Evolutionary conservation across 2,797 vertebrate genomes (phyloP), one percentile per base, ranked within the genome.

Genomic region (Aselliscus stoliczkanus): DNA sequence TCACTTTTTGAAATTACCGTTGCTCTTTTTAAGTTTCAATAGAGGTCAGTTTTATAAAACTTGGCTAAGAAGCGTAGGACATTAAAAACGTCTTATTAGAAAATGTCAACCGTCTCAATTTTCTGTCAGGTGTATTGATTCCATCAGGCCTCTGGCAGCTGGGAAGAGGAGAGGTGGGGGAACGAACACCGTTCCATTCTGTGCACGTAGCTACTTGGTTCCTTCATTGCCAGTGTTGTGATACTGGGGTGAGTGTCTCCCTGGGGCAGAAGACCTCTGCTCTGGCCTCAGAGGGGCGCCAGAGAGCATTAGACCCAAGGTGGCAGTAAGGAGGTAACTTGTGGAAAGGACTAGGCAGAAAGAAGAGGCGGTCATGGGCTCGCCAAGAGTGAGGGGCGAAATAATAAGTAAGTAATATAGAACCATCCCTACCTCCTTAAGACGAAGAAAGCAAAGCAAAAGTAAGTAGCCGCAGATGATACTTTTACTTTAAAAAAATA

Each of bases 401-500:
- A 84, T 0, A 79, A 20, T 12, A 54, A 80, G 1, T 50, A 54
- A 70, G 1, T 50, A 58, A 70, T 27, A 65, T 0, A 70, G 54
- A 88, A 90, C 70, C 20, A 72, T 14, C 31, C 15, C 65, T 39
- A 47, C 14, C 25, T 18, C 29, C 4, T 91, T 65, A 14, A n/a
- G 1, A 17, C 21, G 21, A 93, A 64, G 27, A 92, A 62, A 75
- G 47, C 18, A 92, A 95, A 67, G 67, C 44, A 81, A 90, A 94
- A 96, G 1, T 56, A 76, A 93, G 44, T 81, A 83, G 34, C 21
- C 69, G 92, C 87, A 81, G 34, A 52, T 60, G 39, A 84, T 8
- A 72, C 23, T 92, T 94, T 76, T 34, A 75, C 75, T 82, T 96
- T 86, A 76, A 94, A 91, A 91, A 69, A 95, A 81, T 29, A 73